A percentile compares a stretch with the other conserved stretches of the same genome.
These are phyloP conservation scores for Lethenteron camtschaticum DNA, from an alignment of 2,113 vertebrate genomes.

Conservation along the genomic window DNA sequence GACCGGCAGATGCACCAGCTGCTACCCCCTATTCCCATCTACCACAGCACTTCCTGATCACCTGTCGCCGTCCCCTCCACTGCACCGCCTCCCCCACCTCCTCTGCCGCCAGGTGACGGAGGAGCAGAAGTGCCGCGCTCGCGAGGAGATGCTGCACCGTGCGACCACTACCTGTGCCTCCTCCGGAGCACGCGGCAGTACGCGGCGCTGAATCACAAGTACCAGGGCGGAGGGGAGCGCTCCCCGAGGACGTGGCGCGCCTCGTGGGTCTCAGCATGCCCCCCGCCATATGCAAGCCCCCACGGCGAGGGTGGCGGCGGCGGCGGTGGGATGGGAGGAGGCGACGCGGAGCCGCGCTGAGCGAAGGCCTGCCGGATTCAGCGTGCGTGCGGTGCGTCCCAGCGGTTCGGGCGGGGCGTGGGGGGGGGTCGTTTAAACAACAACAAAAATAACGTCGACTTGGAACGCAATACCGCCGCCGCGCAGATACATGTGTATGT, in stretches of 20 bases:
- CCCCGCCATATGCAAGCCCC: conserved; percentile 63
- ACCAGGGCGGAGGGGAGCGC: conserved; percentile 49
- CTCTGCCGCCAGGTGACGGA: conserved; percentile 37
- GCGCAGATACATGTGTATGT: too few relatives aligned
- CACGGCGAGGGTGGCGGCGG: conserved; percentile 36
- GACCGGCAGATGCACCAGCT: too few relatives aligned
- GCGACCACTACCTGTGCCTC: conserved; percentile 63
- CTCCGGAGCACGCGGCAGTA: conserved; percentile 44
- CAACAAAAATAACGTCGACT: too few relatives aligned
- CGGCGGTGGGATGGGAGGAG: conserved; percentile 19
- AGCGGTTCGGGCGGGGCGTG: too few relatives aligned
- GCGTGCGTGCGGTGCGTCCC: too few relatives aligned
- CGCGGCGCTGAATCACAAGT: conserved; percentile 37
- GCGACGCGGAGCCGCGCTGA: conserved; percentile 19
- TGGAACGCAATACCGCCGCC: too few relatives aligned
- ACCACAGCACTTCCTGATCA: not conserved
- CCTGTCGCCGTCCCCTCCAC: too few relatives aligned
- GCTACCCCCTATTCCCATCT: not conserved
- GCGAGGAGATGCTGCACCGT: conserved; percentile 51
- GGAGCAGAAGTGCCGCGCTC: conserved; percentile 57
- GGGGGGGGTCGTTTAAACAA: too few relatives aligned
- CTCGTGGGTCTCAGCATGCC: conserved; percentile 63
- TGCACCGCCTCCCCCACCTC: not conserved
- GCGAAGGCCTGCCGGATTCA: conserved; percentile 23
- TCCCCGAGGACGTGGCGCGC: conserved; percentile 31